Base-by-base conservation (phyloP, 2,888 invertebrate species). In the Cotesia congregata region DNA sequence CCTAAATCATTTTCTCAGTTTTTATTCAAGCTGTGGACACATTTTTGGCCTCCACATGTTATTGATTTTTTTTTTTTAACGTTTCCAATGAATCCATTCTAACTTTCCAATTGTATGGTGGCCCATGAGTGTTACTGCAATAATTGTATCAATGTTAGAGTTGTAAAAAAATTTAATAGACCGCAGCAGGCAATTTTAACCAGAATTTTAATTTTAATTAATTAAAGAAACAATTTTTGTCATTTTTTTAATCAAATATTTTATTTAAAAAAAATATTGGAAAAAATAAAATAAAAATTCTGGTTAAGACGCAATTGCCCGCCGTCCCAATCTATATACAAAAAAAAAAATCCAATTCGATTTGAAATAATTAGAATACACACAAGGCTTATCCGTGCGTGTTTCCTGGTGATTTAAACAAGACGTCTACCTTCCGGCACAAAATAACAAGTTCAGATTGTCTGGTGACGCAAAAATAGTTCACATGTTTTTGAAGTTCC, bases 351-450 rank as follows among this genome's bases (percentile, higher is more conserved):
- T 6, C n/a, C 38, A 60, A 30, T 38, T 60, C 67, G 70, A 70
- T 17, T 70, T 30, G 41, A 72, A 67, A 72, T 65, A 65, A 77
- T 59, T 77, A 39, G 65, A 6, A 73, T 73, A 30, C 50, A 60
- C 73, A 73, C 65, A 60, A 59, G 59, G 41, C 59, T 69, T 15
- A 67, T 73, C 30, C 50, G 67, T 59, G 73, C 67, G 50, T 67
- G 50, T 65, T 67, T 73, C 73, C 73, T 65, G 73, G 50, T 50
- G 50, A 50, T 50, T 50, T 20, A 7, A 6, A 15, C 12, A 12
- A 38, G 30, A 60, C 60, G 9, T 62, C 62, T 9, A 67, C 67
- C 30, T 50, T 65, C 67, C 67, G 59, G 73, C 39, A 15, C 61
- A 50, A 7, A 30, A 30, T 38, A 65, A 20, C 12, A 38, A 38